Percentiles rank a stretch among this genome's conserved stretches.
These are phyloP conservation scores for Argya squamiceps DNA, from an alignment of 2,797 vertebrate genomes.

Conservation along the genomic window DNA sequence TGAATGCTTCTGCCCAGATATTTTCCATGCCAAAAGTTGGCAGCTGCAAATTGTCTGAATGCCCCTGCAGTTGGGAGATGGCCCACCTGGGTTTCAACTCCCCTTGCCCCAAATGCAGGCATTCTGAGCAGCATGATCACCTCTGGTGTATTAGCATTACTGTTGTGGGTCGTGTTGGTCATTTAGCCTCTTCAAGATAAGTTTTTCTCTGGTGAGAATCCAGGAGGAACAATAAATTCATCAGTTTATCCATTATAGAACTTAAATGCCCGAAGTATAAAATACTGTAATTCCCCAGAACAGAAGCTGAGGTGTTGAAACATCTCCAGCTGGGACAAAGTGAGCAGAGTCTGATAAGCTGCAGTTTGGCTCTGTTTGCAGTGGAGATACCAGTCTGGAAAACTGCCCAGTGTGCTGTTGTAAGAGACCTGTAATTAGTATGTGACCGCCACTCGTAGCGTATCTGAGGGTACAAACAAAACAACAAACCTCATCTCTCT, in stretches of 20 bases:
- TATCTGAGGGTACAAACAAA: neutral
- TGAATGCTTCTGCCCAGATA: neutral
- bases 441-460: accelerated
- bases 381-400: constrained; percentile 17
- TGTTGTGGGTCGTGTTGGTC: neutral
- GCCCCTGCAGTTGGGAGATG: neutral
- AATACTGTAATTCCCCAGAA: neutral
- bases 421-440: neutral
- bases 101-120: neutral
- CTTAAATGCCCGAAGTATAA: neutral
- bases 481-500: neutral
- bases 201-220: neutral
- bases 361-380: neutral
- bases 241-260: neutral
- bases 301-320: neutral
- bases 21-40: neutral
- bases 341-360: constrained; percentile 1
- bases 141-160: neutral
- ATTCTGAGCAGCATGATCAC: neutral
- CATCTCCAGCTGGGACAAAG: neutral
- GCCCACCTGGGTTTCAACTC: neutral
- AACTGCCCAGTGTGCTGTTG: neutral
- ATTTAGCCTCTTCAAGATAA: neutral
- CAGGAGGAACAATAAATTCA: neutral
- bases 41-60: neutral